Conservation (phyloP, 2,888 invertebrate genomes). For the Ligdia adustata region DNA sequence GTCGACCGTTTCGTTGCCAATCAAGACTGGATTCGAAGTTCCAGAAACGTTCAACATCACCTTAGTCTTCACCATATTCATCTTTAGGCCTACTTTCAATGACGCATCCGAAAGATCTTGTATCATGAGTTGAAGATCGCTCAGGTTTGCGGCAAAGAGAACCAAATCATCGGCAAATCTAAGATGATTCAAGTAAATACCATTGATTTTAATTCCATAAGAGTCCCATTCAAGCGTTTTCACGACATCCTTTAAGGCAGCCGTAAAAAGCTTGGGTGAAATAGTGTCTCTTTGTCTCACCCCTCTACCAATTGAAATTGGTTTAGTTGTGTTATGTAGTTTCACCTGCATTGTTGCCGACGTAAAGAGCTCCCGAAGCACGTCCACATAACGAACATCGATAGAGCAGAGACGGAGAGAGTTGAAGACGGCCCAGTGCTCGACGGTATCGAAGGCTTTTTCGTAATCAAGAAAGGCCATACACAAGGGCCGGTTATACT, state of each 20-base stretch:
- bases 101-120: not conserved
- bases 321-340: not conserved
- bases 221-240: not conserved
- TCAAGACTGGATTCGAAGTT: not conserved
- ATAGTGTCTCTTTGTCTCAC: not conserved
- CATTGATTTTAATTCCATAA: not conserved
- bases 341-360: not conserved
- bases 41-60: not conserved
- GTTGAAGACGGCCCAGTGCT: not conserved
- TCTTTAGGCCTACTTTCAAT: not conserved
- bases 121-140: not conserved
- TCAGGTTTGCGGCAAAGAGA: not conserved
- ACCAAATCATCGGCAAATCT: not conserved
- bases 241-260: not conserved
- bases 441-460: too few relatives aligned
- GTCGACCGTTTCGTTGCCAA: not conserved
- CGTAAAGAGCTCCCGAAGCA: not conserved
- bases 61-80: not conserved
- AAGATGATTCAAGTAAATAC: not conserved
- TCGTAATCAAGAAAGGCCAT: too few relatives aligned
- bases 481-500: not conserved
- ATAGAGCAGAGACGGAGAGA: too few relatives aligned
- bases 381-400: not conserved
- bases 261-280: not conserved
- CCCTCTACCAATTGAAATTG: not conserved